A percentile compares a stretch with the other conserved stretches of the same genome.
Evolutionary conservation across 2,888 invertebrate species (phyloP).

Genomic region (Junonia oenone): DNA sequence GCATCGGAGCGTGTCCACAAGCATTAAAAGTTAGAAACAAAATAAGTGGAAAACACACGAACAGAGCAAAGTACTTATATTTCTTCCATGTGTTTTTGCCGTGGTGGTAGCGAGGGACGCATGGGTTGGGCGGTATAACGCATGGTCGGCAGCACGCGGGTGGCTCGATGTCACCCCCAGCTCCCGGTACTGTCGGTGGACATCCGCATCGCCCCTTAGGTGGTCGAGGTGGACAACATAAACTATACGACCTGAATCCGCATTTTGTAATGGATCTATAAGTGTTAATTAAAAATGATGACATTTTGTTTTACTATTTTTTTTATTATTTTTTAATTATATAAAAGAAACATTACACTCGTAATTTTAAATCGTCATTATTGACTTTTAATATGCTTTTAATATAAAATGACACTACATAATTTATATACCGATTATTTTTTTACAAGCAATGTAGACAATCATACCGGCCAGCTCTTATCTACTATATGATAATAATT

Average conservation of each 20-base stretch:
- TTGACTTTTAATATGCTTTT: too few relatives aligned
- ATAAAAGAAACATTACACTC: slow-evolving; percentile 4
- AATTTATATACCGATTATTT: too few relatives aligned
- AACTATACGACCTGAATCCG: slow-evolving; percentile 36
- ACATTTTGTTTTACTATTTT: slow-evolving; percentile 10
- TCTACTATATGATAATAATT: too few relatives aligned
- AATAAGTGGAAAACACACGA: slow-evolving; percentile 54
- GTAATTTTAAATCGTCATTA: background rate
- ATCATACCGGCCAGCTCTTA: too few relatives aligned
- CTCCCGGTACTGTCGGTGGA: slow-evolving; percentile 38
- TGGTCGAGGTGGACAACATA: slow-evolving; percentile 46
- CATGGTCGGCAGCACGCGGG: slow-evolving; percentile 44
- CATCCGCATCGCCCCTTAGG: slow-evolving; percentile 43
- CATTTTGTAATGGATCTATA: background rate
- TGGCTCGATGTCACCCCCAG: slow-evolving; percentile 41
- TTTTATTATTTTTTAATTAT: background rate
- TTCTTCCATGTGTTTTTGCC: slow-evolving; percentile 51
- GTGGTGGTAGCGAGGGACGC: slow-evolving; percentile 47
- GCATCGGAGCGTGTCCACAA: slow-evolving; percentile 35
- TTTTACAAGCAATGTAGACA: too few relatives aligned
- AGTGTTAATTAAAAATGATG: background rate
- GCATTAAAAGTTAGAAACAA: slow-evolving; percentile 41
- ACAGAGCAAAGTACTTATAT: slow-evolving; percentile 48
- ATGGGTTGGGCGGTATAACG: slow-evolving; percentile 42
- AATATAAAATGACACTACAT: too few relatives aligned